Evolutionary conservation across 2,888 invertebrate species (phyloP), one percentile per base, ranked within the genome.

Genomic region (Odontothrips loti): DNA sequence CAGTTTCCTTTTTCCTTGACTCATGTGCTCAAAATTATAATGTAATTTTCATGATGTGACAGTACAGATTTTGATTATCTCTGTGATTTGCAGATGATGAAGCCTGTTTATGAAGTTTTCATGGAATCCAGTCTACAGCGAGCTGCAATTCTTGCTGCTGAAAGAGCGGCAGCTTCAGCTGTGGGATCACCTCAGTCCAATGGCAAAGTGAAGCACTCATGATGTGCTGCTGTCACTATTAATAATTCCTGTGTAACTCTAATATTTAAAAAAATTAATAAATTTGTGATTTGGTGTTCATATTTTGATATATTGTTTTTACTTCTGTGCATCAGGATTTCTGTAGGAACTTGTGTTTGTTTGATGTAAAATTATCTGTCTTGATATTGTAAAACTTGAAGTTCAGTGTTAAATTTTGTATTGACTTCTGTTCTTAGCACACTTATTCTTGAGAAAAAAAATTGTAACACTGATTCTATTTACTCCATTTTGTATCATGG

Each of bases 121-220:
- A 90, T 95, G 86, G 94, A 95, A 89, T 94, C 93, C 87, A 93
- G 95, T 86, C 92, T 95, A 87, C 92, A 95, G 87, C 94, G 93
- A 87, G 95, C 94, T 85, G 94, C 95, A 84, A 91, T 90, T 80
- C 93, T 92, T 87, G 94, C 94, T 85, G 93, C 94, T 86, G 81
- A 86, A 83, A 87, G 88, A 84, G 86, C 87, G 82, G 84, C 85
- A 83, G 85, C 86, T 84, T 85, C 86, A 86, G 81, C 48, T 82
- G 80, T 83, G 48, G 81, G 81, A 12, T 82, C 83, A n/a, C 80
- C 80, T 68, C 81, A 83, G 34, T 79, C 80, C 23, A 92, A 92
- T 87, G 92, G 92, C 84, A 92, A 91, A 87, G 87, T 89, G 87
- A 92, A 92, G 88, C 87, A 88, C 84, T 90, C 90, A 89, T 92